Conservation (phyloP, 2,797 vertebrate species). For the Tadarida brasiliensis region DNA sequence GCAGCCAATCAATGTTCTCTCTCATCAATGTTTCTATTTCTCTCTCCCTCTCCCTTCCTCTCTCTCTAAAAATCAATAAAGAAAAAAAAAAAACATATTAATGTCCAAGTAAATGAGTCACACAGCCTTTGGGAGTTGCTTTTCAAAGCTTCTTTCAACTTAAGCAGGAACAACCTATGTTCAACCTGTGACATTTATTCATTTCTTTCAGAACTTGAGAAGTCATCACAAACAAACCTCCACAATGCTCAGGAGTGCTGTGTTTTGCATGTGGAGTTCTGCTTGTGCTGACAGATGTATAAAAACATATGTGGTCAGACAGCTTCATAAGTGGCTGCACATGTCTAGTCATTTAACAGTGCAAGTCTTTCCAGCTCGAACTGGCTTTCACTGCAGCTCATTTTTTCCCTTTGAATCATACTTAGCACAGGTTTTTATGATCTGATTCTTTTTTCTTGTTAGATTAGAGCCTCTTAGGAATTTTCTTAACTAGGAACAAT, state of each 20-base stretch:
- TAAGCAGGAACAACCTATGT: background rate
- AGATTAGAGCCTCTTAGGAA: slow-evolving; percentile 66
- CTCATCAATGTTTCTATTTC: no score
- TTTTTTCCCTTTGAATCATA: slow-evolving; percentile 83
- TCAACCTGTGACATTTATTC: background rate
- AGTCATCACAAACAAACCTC: background rate
- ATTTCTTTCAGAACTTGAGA: slow-evolving; percentile 8
- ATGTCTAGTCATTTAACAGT: slow-evolving; percentile 77
- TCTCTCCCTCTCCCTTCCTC: no score
- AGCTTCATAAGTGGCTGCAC: slow-evolving; percentile 78
- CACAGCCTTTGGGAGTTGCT: slow-evolving; percentile 29
- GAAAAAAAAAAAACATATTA: background rate
- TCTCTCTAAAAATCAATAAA: no score
- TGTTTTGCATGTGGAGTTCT: slow-evolving; percentile 56
- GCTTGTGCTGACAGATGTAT: slow-evolving; percentile 68
- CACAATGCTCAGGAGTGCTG: background rate
- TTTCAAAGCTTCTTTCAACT: slow-evolving; percentile 44
- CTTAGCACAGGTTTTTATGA: slow-evolving; percentile 74
- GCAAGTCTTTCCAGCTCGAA: slow-evolving; percentile 74
- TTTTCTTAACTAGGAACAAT: slow-evolving; percentile 64
- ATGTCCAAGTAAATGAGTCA: slow-evolving; percentile 30
- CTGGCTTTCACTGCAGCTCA: slow-evolving; percentile 71
- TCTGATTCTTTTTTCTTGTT: slow-evolving; percentile 63
- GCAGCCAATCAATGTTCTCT: no score
- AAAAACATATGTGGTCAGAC: slow-evolving; percentile 75